Conservation (phyloP, 2,797 vertebrate species). For the Etheostoma perlongum region DNA sequence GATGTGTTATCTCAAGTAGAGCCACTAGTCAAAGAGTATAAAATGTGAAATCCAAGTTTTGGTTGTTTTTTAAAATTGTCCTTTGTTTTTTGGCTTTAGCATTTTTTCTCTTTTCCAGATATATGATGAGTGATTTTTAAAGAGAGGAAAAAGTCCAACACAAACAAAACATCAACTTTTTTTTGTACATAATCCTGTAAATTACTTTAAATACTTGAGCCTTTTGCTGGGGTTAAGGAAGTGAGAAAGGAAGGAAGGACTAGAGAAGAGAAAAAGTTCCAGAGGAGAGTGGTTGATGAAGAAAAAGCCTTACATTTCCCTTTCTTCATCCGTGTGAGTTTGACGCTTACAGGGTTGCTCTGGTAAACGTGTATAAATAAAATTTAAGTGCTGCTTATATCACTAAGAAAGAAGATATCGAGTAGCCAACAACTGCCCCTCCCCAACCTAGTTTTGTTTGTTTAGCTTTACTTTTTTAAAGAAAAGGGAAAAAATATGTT, state of each 20-base stretch:
- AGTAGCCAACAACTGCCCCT: conserved; percentile 89
- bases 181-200: conserved; percentile 99
- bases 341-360: conserved; percentile 99
- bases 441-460: conserved; percentile 83
- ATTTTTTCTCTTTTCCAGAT: conserved; percentile 79
- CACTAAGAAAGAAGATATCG: conserved; percentile 93
- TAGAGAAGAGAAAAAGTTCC: conserved; percentile 76
- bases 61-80: conserved; percentile 76
- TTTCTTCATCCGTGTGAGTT: conserved; percentile 98
- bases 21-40: conserved; percentile 94
- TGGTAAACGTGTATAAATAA: conserved; percentile 91
- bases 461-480: conserved; percentile 92
- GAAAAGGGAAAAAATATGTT: conserved; percentile 95
- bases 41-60: conserved; percentile 95
- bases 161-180: conserved; percentile 83
- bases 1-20: conserved; percentile 91
- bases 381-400: conserved; percentile 99
- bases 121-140: conserved; percentile 75
- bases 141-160: conserved; percentile 81
- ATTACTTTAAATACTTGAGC: conserved; percentile 99
- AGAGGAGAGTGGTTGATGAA: conserved; percentile 93
- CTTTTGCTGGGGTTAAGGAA: conserved; percentile 89
- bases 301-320: conserved; percentile 99
- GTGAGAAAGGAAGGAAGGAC: conserved; percentile 76
- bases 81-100: conserved; percentile 74